These are phyloP conservation scores for Lithobates pipiens DNA, from an alignment of 2,797 vertebrate genomes.

Conservation along the genomic window DNA sequence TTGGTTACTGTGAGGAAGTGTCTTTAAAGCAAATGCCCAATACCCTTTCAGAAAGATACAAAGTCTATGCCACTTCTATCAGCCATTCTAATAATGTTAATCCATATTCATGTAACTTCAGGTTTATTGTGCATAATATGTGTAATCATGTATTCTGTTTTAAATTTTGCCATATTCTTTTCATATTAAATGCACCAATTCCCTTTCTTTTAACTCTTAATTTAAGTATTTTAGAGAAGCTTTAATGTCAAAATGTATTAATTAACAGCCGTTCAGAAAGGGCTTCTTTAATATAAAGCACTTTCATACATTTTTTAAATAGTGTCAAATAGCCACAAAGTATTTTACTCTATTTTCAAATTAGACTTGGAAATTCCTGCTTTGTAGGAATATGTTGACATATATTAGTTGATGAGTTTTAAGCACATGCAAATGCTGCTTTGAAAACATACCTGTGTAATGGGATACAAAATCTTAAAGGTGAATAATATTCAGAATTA, in stretches of 20 bases:
- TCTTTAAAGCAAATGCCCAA: not conserved
- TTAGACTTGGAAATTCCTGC: not conserved
- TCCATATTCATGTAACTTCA: constrained; percentile 34
- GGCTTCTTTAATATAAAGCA: constrained; percentile 11
- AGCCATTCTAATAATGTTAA: constrained; percentile 35
- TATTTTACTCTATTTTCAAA: not conserved
- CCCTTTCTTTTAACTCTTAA: constrained; percentile 3
- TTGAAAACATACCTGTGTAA: not conserved
- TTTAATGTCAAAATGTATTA: constrained; percentile 41
- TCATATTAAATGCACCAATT: constrained; percentile 7
- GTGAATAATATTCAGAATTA: not conserved
- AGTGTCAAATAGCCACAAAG: not conserved
- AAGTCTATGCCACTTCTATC: not conserved
- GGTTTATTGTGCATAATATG: constrained; percentile 38
- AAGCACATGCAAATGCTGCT: not conserved
- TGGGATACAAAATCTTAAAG: not conserved
- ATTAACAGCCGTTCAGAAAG: constrained; percentile 36
- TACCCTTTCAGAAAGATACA: not conserved
- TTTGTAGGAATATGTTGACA: not conserved
- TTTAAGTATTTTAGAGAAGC: constrained; percentile 25
- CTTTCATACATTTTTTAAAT: not conserved
- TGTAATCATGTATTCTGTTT: constrained; percentile 48
- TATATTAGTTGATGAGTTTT: not conserved
- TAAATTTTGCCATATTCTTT: constrained; percentile 25
- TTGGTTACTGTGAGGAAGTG: not conserved